Evolutionary conservation across 2,797 vertebrate genomes (phyloP).

Genomic region (Darevskia mixta): DNA sequence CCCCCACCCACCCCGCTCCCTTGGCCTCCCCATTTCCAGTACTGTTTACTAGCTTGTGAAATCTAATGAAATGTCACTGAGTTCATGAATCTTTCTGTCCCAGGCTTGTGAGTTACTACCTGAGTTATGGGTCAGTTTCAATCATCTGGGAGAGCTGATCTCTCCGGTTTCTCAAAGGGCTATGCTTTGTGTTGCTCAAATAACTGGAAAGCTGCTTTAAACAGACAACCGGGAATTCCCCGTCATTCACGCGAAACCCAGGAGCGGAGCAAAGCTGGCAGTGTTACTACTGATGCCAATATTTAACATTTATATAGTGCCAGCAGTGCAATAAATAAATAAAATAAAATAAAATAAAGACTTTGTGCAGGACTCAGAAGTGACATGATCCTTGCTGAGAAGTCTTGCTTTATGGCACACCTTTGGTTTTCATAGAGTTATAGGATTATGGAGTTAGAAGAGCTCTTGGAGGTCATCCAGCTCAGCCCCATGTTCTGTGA

Average conservation of each 20-base stretch:
- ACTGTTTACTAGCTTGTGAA: constrained; percentile 28
- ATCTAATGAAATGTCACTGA: background rate
- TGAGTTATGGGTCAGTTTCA: constrained; percentile 34
- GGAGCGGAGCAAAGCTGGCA: background rate
- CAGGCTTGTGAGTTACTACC: constrained; percentile 25
- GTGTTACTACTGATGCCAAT: constrained; percentile 22
- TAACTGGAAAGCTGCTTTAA: constrained; percentile 34
- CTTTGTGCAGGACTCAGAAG: background rate
- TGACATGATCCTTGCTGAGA: background rate
- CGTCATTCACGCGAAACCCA: background rate
- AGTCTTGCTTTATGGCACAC: background rate
- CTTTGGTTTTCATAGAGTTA: background rate
- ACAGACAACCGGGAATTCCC: constrained; percentile 22
- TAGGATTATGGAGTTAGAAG: background rate
- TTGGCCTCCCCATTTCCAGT: background rate
- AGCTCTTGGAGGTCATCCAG: no score
- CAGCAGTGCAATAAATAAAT: background rate
- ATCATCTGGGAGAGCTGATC: constrained; percentile 21
- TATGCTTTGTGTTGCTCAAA: constrained; percentile 8
- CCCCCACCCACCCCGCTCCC: background rate
- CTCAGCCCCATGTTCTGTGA: background rate
- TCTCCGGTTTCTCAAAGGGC: background rate
- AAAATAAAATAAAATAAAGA: background rate
- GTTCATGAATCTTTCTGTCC: constrained; percentile 36
- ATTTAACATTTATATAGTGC: constrained; percentile 21